A percentile compares a stretch with the other conserved stretches of the same genome.
Conservation (phyloP, 2,888 invertebrate species). For the Agonopterix arenella region DNA sequence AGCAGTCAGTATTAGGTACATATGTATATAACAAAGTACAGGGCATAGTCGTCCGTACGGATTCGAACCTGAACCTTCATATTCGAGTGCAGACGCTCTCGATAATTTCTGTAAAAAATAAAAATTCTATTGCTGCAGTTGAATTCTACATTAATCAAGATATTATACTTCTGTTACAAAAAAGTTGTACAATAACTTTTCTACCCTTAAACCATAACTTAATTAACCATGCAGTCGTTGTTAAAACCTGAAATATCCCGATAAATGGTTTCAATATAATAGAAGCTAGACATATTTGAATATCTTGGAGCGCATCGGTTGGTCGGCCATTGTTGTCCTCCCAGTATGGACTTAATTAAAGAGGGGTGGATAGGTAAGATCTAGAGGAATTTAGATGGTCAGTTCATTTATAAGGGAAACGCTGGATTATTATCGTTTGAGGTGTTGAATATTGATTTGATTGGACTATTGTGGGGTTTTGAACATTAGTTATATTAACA, state of each 20-base stretch:
- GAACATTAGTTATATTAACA: no score
- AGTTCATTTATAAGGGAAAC: background rate
- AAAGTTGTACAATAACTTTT: no score
- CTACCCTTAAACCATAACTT: background rate
- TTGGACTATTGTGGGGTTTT: no score
- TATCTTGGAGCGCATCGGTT: conserved; percentile 69
- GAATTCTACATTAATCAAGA: no score
- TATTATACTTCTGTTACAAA: no score
- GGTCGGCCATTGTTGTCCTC: conserved; percentile 64
- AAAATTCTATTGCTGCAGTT: no score
- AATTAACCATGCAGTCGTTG: conserved; percentile 1
- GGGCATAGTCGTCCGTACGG: no score
- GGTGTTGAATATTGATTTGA: conserved; percentile 26
- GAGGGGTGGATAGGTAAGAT: conserved; percentile 61
- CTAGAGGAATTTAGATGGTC: conserved; percentile 57
- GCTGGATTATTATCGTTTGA: conserved; percentile 11
- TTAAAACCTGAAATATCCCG: conserved; percentile 27
- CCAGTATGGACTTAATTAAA: conserved; percentile 76
- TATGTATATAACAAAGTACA: no score
- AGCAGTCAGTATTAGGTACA: no score
- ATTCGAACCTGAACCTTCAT: no score
- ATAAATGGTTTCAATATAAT: conserved; percentile 62
- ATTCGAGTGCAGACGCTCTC: no score
- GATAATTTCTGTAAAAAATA: no score
- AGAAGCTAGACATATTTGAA: conserved; percentile 73